These are phyloP conservation scores for Zosterops hypoxanthus DNA, from an alignment of 2,113 vertebrate genomes.

Conservation along the genomic window DNA sequence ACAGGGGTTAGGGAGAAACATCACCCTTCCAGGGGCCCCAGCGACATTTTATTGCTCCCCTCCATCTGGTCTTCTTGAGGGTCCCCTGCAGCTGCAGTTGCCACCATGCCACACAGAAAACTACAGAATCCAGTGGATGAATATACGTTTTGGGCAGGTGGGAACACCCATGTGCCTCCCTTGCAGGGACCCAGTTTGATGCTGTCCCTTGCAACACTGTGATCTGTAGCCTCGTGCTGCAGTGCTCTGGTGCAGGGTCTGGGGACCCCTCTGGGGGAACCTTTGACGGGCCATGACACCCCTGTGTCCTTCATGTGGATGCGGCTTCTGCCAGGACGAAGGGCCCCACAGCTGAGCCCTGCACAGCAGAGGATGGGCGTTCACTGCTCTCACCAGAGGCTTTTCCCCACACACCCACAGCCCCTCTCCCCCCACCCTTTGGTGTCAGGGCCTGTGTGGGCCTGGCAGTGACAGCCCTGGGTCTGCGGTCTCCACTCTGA, in stretches of 20 bases:
- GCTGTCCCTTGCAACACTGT: background rate
- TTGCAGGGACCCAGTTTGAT: background rate
- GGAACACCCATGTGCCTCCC: background rate
- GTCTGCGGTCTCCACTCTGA: fast-evolving
- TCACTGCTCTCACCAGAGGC: background rate
- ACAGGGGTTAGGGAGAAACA: background rate
- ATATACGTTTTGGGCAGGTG: background rate
- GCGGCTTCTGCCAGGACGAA: fast-evolving
- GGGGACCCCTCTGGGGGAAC: background rate
- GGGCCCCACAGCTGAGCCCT: background rate
- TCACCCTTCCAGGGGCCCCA: background rate
- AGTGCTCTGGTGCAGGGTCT: background rate
- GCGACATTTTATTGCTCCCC: fast-evolving
- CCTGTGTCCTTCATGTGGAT: background rate
- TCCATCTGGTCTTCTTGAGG: background rate
- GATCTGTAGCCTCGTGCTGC: fast-evolving
- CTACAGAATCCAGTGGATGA: background rate
- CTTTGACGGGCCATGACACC: fast-evolving
- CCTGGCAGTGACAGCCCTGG: background rate
- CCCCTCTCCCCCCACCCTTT: background rate
- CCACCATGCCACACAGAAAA: fast-evolving
- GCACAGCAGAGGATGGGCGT: background rate
- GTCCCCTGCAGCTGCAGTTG: background rate
- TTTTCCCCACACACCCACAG: background rate
- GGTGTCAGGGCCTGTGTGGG: background rate